These are phyloP conservation scores for Sisyra nigra DNA, from an alignment of 2,888 invertebrate species.

Conservation along the genomic window DNA sequence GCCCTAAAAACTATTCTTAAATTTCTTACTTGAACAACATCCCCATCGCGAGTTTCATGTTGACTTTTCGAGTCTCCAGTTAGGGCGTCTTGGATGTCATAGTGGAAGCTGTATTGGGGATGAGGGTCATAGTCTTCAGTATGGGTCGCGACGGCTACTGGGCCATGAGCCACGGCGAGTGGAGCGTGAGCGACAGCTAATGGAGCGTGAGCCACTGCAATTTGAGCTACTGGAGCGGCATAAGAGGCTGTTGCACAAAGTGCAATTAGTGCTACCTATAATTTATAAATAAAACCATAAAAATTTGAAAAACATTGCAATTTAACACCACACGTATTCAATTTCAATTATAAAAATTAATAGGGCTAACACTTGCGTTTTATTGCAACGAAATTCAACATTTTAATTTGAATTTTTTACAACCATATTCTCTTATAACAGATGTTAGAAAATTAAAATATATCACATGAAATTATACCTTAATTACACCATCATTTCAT, in stretches of 20 bases:
- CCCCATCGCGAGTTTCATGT: slow-evolving; percentile 8
- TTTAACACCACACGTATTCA: no score
- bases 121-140: slow-evolving; percentile 18
- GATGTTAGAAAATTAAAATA: no score
- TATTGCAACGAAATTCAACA: no score
- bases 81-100: slow-evolving; percentile 16
- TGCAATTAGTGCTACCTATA: background rate
- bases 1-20: no score
- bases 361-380: no score
- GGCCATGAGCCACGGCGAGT: slow-evolving; percentile 10
- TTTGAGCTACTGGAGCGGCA: slow-evolving; percentile 11
- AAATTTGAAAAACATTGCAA: no score
- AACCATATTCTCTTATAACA: no score
- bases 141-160: slow-evolving; percentile 14
- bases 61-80: slow-evolving; percentile 6
- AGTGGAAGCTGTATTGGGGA: slow-evolving; percentile 20
- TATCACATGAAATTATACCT: no score
- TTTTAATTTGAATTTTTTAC: no score
- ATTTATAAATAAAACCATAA: no score
- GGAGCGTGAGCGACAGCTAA: slow-evolving; percentile 12
- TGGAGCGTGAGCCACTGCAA: slow-evolving; percentile 13
- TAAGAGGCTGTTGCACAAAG: slow-evolving; percentile 11
- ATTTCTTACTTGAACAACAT: slow-evolving; percentile 6
- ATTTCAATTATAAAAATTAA: no score
- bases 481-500: no score